A percentile compares a stretch with the other conserved stretches of the same genome.
Conservation (phyloP, 2,113 vertebrate genomes). For the Cheilinus undulatus region DNA sequence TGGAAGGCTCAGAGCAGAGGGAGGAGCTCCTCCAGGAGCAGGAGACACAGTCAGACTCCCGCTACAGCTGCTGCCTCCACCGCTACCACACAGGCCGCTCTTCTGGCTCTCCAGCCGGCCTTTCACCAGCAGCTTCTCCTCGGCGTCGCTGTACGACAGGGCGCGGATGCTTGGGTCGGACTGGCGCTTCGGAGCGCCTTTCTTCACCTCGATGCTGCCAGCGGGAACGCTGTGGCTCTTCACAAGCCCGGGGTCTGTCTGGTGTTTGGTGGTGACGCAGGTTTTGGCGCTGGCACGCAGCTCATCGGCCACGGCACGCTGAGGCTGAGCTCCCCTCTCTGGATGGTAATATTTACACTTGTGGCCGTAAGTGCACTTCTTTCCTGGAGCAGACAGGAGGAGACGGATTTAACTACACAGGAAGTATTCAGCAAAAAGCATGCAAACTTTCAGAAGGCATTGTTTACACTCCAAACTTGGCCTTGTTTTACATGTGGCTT, state of each 20-base stretch:
- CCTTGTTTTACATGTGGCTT: no score
- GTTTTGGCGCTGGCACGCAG: slow-evolving; percentile 95
- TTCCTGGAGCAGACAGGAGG: slow-evolving; percentile 81
- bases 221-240: slow-evolving; percentile 98
- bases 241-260: slow-evolving; percentile 88
- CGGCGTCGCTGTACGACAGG: slow-evolving; percentile 92
- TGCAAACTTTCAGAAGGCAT: no score
- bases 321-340: slow-evolving; percentile 95
- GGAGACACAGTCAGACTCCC: slow-evolving; percentile 75
- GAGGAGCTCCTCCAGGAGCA: slow-evolving; percentile 87
- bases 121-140: slow-evolving; percentile 94
- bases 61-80: slow-evolving; percentile 10
- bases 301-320: slow-evolving; percentile 96
- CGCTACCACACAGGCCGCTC: slow-evolving; percentile 51
- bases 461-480: no score
- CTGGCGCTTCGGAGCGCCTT: slow-evolving; percentile 90
- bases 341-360: slow-evolving; percentile 99
- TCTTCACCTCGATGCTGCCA: slow-evolving; percentile 86
- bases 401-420: not conserved
- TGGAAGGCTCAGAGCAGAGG: slow-evolving; percentile 84
- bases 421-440: no score
- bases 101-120: slow-evolving; percentile 71
- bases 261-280: slow-evolving; percentile 86
- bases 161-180: slow-evolving; percentile 93
- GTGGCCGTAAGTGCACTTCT: slow-evolving; percentile 98